Base-by-base conservation (phyloP, 2,113 vertebrate species). In the Dissostichus mawsoni region DNA sequence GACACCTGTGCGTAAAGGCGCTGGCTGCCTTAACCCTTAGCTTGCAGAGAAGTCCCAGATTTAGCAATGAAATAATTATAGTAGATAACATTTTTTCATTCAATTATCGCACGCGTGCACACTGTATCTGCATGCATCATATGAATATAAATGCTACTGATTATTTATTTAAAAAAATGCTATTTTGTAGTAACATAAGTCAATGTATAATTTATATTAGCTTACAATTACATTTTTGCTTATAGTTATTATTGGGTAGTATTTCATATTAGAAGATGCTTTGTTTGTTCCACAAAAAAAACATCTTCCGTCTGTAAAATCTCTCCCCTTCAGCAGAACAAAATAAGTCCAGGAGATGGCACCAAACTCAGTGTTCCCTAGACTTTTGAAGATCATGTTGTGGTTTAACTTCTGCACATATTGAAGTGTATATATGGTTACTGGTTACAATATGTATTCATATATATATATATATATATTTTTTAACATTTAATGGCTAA, bases 11-110 rank as follows among this genome's bases (percentile, higher is more conserved):
- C 84, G 84, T 77, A 85, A 48, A 89, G 36, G 79, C 77, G 72
- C 71, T 53, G 67, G 69, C 67, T 81, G 84, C 74, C 74, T 93
- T 92, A 93, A 92, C 92, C 91, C 93, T 93, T 94, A 59, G 55
- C 69, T 23, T 52, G 67, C 33, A 48, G 45, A 51, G 59, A 10
- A 47, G 67, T 59, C 9, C 12, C 12, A 51, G 1, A 14, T 36
- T 48, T 0, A 45, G 29, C 33, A 20, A n/a, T 16, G 13, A 16
- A 50, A 62, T 18, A 64, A 50, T 6, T 51, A 2, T 3, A 41
- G 16, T 1, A 13, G 5, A 62, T 25, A 18, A 36, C 3, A 12
- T 20, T 1, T 41, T 41, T 41, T 41, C 8, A 7, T 41, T 41
- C 7, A 41, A 41, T 41, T 6, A 41, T 41, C 36, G 36, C 36